Evolutionary conservation across 2,797 vertebrate species (phyloP), one percentile per base, ranked within the genome.

Genomic region (Smutsia temminckii): DNA sequence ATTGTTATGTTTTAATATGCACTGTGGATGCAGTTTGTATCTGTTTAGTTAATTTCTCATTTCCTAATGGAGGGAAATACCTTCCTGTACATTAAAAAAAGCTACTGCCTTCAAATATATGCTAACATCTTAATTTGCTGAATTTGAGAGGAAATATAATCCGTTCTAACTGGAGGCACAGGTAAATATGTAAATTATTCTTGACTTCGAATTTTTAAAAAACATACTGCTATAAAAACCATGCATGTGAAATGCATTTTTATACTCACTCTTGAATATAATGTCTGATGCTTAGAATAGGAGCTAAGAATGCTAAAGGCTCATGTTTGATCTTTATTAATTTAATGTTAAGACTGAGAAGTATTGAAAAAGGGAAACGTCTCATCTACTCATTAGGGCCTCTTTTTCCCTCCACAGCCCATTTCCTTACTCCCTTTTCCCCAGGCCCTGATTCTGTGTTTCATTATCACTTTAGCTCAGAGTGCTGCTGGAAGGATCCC

Each of bases 171-270:
- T 11, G 5, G 63, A 93, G 77, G 75, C 53, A 63, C 92, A 90
- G 77, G 25, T 79, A 77, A 89, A 96, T 61, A 69, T 37, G 27
- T 78, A 84, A 93, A 79, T 84, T 92, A 89, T 78, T 97, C 57
- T 91, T 93, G 32, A 92, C 61, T 97, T 95, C 86, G 53, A 90
- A 72, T 91, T 93, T 93, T 93, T 5, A 1, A 59, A 85, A 94
- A 84, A 51, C 2, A 14, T 20, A 69, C 61, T 21, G 9, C 94
- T 91, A 40, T 68, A 80, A 88, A 95, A 95, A 57, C 17, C n/a
- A 71, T 83, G 64, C 68, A 72, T 71, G 66, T 61, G 80, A 91
- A 96, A 72, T 92, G 40, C 83, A 72, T 88, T 95, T 95, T 95
- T 95, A 64, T 94, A 64, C 46, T 96, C 75, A 94, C 27, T 85